These are phyloP conservation scores for Danionella cerebrum DNA, from an alignment of 2,113 vertebrate genomes.

Conservation along the genomic window DNA sequence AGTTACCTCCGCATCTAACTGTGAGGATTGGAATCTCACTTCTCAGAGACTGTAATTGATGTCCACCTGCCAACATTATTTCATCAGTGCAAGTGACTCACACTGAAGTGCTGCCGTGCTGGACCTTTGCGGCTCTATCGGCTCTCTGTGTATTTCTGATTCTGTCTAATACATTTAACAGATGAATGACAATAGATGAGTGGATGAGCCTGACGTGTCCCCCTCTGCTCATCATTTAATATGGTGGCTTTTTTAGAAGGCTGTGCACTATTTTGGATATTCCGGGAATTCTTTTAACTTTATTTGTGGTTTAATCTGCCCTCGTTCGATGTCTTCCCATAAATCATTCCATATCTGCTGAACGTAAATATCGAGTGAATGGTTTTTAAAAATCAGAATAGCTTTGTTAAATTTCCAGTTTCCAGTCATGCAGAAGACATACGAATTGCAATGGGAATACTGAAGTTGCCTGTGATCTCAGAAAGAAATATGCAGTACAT, in stretches of 20 bases:
- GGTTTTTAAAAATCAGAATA: too few species aligned
- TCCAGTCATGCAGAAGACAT: too few species aligned
- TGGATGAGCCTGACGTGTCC: background rate
- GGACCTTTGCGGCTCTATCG: background rate
- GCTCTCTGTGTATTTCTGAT: background rate
- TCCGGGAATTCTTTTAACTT: too few species aligned
- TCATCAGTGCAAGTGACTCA: conserved; percentile 12
- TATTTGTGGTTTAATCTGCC: too few species aligned
- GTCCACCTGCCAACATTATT: conserved; percentile 13
- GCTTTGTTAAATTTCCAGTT: too few species aligned
- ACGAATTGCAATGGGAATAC: too few species aligned
- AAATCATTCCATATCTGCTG: too few species aligned
- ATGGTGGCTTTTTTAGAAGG: background rate
- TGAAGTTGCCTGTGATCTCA: too few species aligned
- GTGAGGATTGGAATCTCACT: background rate
- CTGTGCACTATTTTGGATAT: too few species aligned
- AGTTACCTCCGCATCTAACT: background rate
- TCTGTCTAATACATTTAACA: background rate
- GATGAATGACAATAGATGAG: background rate
- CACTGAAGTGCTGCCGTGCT: background rate
- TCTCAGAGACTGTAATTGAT: background rate
- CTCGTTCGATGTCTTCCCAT: too few species aligned
- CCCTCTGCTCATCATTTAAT: background rate
- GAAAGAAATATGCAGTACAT: too few species aligned
- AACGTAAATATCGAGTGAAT: too few species aligned